Evolutionary conservation across 2,797 vertebrate species (phyloP), one percentile per base, ranked within the genome.

Genomic region (Eidolon dupreanum): DNA sequence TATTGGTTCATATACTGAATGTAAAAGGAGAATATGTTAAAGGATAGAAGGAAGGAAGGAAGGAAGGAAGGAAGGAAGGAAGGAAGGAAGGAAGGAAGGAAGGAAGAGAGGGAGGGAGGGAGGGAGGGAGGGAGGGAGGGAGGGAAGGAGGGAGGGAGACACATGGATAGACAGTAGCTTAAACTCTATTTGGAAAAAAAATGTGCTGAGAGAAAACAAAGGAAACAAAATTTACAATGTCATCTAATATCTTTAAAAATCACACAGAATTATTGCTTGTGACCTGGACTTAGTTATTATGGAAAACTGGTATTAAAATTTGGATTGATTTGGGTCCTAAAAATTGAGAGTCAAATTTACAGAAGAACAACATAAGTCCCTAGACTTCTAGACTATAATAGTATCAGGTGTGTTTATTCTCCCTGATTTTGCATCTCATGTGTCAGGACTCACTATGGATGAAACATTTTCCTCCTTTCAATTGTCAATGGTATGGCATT

Each of bases 161-260:
- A 79, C 53, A 51, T 41, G 8, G 31, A 82, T 0, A 26, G 7
- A 75, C 7, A 83, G 15, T 0, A 74, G 24, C 19, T 63, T 74
- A 75, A 87, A 87, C 65, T 81, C 17, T 81, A 49, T 20, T 16
- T 81, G 63, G 46, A 88, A 95, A 95, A 93, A 82, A 43, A 46
- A 46, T 59, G 19, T 55, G 1, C 17, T 68, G 11, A 90, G 33
- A 36, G 65, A 95, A 66, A 90, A 84, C 15, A 71, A 79, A 77
- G 28, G 7, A 63, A 74, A 83, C 10, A 81, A 81, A 36, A 68
- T 51, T 79, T 83, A 81, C 16, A 92, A 93, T 24, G 43, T 66
- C 46, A 74, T 17, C 38, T 74, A 89, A 57, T 5, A 70, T 87
- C 22, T 87, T 86, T 1, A 71, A 59, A 87, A 87, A 93, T 68